A percentile compares a stretch with the other conserved stretches of the same genome.
phyloP scores from a whole-genome alignment of 2,888 invertebrate genomes.

The Andrena praecox region DNA sequence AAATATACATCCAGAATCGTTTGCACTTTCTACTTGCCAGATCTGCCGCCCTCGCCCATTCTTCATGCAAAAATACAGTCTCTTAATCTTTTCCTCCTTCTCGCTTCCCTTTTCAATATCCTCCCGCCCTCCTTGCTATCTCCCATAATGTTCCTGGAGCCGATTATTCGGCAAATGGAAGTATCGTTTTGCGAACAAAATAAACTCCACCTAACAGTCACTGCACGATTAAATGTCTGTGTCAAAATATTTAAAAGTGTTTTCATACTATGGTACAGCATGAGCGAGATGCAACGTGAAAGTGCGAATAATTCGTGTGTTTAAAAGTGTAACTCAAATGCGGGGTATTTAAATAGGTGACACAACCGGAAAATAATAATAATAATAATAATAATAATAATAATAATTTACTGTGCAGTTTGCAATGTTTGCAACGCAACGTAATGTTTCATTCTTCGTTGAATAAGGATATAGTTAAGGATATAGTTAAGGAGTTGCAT shows the following conservation, averaged over 20 bases:
- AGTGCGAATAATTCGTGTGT: neutral
- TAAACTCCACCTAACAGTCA: neutral
- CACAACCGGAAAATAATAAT: neutral
- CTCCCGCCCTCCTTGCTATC: neutral
- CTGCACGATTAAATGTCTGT: neutral
- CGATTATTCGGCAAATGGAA: neutral
- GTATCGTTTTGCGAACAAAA: neutral
- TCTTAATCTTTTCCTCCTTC: neutral
- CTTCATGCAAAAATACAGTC: slow-evolving; percentile 8
- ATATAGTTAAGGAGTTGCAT: too few species aligned
- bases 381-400: too few species aligned
- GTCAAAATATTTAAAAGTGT: neutral
- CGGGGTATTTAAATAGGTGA: neutral
- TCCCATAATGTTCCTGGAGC: neutral
- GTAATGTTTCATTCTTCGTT: too few species aligned
- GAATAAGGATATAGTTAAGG: too few species aligned
- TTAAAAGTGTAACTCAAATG: neutral
- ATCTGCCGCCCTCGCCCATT: neutral
- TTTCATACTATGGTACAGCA: neutral
- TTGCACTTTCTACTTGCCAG: slow-evolving; percentile 28
- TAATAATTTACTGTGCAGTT: too few species aligned
- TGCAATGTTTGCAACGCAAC: too few species aligned
- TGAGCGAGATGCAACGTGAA: neutral
- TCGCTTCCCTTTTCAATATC: slow-evolving; percentile 12
- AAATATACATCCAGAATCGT: slow-evolving; percentile 32